phyloP scores from a whole-genome alignment of 2,113 vertebrate species.

The Callocephalon fimbriatum region DNA sequence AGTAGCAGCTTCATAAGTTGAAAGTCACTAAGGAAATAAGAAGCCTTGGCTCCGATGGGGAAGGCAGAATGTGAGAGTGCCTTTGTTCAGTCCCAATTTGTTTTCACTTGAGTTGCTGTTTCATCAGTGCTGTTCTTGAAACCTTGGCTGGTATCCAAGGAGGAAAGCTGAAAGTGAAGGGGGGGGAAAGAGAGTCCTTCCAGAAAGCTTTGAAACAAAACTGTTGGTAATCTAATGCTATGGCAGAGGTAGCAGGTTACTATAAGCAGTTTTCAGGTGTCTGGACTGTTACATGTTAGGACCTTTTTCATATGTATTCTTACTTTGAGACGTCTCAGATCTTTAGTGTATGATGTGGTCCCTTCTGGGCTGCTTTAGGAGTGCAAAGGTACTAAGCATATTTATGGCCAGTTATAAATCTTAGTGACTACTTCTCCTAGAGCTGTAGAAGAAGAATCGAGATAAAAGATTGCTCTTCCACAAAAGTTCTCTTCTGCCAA shows the following conservation, averaged over 20 bases:
- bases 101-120: conserved; percentile 67
- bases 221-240: background rate
- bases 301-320: background rate
- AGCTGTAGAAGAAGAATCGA: background rate
- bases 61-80: background rate
- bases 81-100: conserved; percentile 58
- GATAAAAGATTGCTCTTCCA: background rate
- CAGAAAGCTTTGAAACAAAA: conserved; percentile 44
- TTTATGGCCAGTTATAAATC: conserved; percentile 23
- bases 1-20: background rate
- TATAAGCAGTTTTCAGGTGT: background rate
- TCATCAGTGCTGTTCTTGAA: conserved; percentile 57
- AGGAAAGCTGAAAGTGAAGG: background rate
- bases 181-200: background rate
- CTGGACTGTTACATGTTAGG: background rate
- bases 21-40: conserved; percentile 30
- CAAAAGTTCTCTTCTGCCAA: conserved; percentile 24
- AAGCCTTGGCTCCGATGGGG: conserved; percentile 40
- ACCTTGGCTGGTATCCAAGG: conserved; percentile 52
- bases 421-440: background rate
- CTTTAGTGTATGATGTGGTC: background rate
- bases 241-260: background rate
- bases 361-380: background rate
- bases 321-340: background rate
- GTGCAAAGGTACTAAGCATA: background rate